Conservation (phyloP, 2,888 invertebrate species). For the Magallana nippona region DNA sequence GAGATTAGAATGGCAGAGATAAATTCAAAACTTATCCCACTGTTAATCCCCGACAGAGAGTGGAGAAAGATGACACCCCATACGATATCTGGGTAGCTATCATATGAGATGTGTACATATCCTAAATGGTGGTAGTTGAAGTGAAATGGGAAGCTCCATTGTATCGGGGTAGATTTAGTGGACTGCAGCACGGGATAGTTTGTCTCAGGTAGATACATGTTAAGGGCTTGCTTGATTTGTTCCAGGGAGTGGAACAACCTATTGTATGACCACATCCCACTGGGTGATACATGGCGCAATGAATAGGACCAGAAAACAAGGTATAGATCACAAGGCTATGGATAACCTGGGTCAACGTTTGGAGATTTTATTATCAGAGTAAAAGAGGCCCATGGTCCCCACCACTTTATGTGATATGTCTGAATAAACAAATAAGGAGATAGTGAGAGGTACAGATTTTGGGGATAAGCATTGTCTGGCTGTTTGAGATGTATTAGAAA, state of each 20-base stretch:
- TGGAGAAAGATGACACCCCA: slow-evolving; percentile 17
- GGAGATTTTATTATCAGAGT: background rate
- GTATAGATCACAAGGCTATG: too few species aligned
- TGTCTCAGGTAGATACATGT: slow-evolving; percentile 5
- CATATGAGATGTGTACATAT: background rate
- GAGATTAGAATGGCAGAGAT: slow-evolving; percentile 5
- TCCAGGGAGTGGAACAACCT: background rate
- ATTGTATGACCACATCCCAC: background rate
- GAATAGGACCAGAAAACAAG: too few species aligned
- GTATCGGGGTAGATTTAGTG: background rate
- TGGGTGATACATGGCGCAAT: background rate
- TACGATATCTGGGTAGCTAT: background rate
- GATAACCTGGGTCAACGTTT: too few species aligned
- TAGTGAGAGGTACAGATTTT: background rate
- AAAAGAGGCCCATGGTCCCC: background rate
- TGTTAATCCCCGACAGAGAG: background rate
- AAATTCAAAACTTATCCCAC: background rate
- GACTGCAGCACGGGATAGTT: background rate
- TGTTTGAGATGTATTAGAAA: too few species aligned
- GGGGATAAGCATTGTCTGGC: too few species aligned
- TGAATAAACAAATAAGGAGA: slow-evolving; percentile 1
- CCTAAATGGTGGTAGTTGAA: background rate
- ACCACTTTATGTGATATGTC: background rate
- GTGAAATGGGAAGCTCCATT: slow-evolving; percentile 4
- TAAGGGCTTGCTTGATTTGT: background rate